Percentiles rank a stretch among this genome's conserved stretches.
Evolutionary conservation across 92 coral and sea anemone species (phyloP).

Genomic region (Porites divaricata): DNA sequence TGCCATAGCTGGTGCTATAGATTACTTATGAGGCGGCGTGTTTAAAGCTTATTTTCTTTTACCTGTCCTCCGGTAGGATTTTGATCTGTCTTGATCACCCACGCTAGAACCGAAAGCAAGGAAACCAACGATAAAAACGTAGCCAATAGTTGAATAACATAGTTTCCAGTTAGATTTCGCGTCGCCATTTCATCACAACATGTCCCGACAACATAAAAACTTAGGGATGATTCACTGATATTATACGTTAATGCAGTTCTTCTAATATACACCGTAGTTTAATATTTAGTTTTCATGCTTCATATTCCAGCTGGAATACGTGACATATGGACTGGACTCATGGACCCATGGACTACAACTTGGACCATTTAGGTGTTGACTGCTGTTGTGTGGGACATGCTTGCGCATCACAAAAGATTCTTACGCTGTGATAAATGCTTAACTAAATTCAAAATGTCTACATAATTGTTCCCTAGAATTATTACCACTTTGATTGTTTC

Average conservation of each 20-base stretch:
- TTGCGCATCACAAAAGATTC: too few relatives aligned
- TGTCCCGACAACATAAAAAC: background rate
- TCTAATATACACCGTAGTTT: background rate
- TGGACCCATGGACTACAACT: background rate
- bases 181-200: background rate
- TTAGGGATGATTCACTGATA: background rate
- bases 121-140: background rate
- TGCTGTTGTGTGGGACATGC: too few relatives aligned
- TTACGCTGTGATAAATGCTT: too few relatives aligned
- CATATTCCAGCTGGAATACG: too few relatives aligned
- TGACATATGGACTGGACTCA: too few relatives aligned
- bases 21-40: background rate
- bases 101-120: slow-evolving; percentile 10
- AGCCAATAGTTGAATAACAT: background rate
- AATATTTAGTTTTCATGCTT: background rate
- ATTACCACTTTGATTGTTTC: too few relatives aligned
- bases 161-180: background rate
- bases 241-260: background rate
- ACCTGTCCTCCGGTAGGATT: background rate
- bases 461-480: too few relatives aligned
- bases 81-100: slow-evolving; percentile 14
- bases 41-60: background rate
- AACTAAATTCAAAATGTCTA: too few relatives aligned
- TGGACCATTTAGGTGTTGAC: too few relatives aligned
- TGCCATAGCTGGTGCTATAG: background rate